Evolutionary conservation across 2,797 vertebrate genomes (phyloP), one percentile per base, ranked within the genome.

Genomic region (Novumbra hubbsi): DNA sequence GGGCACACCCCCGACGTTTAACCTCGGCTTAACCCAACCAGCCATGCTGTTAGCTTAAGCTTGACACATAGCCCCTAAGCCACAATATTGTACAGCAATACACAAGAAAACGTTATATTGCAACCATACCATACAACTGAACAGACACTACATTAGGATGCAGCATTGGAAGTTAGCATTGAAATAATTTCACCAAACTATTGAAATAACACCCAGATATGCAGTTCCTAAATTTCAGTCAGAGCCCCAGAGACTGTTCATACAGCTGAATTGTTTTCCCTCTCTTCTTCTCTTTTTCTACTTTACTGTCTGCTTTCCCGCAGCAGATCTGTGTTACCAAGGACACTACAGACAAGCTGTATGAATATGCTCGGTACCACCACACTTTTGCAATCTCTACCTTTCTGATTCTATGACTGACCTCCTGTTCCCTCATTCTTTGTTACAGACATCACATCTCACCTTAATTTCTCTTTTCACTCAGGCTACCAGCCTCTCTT

Each of bases 241-340:
- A 12, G 32, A 41, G 34, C 27, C 15, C 62, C 27, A 28, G 62
- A 27, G 5, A 28, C 62, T 30, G 62, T 15, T 28, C 62, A 12
- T 30, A 64, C 28, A 27, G 28, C 62, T 64, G 62, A 30, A 14
- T 70, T 15, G 71, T 71, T 67, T 5, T 69, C 1, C 75, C 60
- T 69, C 52, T 73, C 27, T 72, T 68, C 69, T 73, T 6, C 38
- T 62, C 75, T 76, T 57, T 11, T 65, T 75, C 77, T 41, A 69
- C 80, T 8, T 30, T 17, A 60, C 52, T 62, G 30, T 41, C 70
- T 62, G n/a, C 19, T 38, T 83, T 86, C 60, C 70, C 69, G 4
- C 86, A 76, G 83, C 77, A 84, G 81, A 82, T 81, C 80, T 88
- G 84, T 80, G 76, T 88, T 84, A 86, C 81, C 83, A 86, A 89